Evolutionary conservation across 2,797 vertebrate genomes (phyloP).

Genomic region (Vespertilio murinus): DNA sequence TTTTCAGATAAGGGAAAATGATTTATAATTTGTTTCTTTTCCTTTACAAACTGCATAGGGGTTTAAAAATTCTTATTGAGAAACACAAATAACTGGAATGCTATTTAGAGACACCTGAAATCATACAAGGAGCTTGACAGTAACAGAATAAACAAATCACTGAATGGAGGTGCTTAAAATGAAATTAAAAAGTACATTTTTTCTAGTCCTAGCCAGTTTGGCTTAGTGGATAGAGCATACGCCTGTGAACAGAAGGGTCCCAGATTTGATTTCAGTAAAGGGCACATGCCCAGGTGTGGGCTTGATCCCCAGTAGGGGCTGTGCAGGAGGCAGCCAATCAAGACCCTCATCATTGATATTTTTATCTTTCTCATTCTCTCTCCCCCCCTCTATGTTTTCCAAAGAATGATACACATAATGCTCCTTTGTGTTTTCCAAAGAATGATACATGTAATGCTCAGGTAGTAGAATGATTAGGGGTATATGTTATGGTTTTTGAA

Average conservation of each 20-base stretch:
- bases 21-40: conserved; percentile 9
- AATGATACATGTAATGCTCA: neutral
- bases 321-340: too few relatives aligned
- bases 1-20: conserved; percentile 42
- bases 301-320: too few relatives aligned
- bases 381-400: neutral
- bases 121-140: conserved; percentile 51
- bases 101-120: conserved; percentile 67
- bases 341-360: too few relatives aligned
- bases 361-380: too few relatives aligned
- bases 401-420: neutral
- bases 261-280: too few relatives aligned
- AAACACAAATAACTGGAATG: conserved; percentile 62
- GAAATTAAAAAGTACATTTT: neutral
- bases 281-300: too few relatives aligned
- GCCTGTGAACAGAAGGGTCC: too few relatives aligned
- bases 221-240: too few relatives aligned
- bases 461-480: neutral
- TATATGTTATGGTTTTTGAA: neutral
- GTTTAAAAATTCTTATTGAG: conserved; percentile 55
- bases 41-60: conserved; percentile 29
- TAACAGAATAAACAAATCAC: conserved; percentile 39
- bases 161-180: neutral
- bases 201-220: too few relatives aligned
- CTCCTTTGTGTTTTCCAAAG: neutral